phyloP scores from a whole-genome alignment of 2,797 vertebrate genomes.

The Falco cherrug region DNA sequence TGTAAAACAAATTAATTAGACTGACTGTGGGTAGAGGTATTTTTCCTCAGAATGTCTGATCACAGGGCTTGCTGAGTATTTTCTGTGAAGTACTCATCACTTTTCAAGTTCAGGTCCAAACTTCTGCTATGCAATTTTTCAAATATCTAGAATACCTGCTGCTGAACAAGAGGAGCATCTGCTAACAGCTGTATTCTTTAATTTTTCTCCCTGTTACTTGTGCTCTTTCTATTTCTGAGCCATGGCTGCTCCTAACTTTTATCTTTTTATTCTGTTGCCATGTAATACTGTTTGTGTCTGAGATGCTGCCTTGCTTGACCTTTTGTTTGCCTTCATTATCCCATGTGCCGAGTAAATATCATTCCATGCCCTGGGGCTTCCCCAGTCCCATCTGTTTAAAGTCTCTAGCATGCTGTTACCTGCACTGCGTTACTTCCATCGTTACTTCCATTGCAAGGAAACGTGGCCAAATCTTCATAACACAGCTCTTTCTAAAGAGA shows the following conservation, averaged over 20 bases:
- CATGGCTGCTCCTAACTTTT: neutral
- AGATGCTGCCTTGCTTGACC: conserved; percentile 19
- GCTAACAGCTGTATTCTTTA: neutral
- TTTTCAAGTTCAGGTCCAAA: neutral
- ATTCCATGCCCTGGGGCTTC: neutral
- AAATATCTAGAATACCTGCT: neutral
- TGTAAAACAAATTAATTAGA: conserved; percentile 38
- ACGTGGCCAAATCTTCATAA: neutral
- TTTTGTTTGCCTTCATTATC: conserved; percentile 25
- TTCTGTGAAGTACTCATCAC: conserved; percentile 3
- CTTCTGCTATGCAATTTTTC: conserved; percentile 21
- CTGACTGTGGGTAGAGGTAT: neutral
- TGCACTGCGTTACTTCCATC: neutral
- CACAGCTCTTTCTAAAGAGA: neutral
- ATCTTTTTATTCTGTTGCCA: neutral
- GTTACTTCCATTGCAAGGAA: neutral
- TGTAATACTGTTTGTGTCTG: neutral
- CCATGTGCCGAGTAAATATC: neutral
- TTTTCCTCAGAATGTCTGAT: neutral
- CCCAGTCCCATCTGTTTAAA: conserved; percentile 18
- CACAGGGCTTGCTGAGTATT: neutral
- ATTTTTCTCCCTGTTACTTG: neutral
- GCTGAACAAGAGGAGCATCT: conserved; percentile 4
- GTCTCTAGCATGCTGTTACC: neutral
- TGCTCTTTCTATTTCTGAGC: neutral